Base-by-base conservation (phyloP, 2,888 invertebrate species). In the Melitaea athalia region DNA sequence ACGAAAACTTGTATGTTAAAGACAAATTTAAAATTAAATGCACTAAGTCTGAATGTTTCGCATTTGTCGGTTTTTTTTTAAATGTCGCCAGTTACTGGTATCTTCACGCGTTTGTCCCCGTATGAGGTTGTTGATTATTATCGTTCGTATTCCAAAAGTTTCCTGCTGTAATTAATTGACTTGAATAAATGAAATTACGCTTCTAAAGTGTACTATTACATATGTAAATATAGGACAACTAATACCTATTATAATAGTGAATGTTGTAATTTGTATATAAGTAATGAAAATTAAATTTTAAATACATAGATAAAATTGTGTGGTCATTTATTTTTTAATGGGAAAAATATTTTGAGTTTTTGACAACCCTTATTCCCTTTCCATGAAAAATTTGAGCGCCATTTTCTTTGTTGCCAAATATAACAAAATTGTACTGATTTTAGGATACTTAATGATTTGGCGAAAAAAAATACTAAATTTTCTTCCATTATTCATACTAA, bases 261-360 rank as follows among this genome's bases (percentile, higher is more conserved):
- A 92, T 92, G 92, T 92, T 92, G 92, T 92, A 91, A 92, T 92
- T 91, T 92, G 92, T 92, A 92, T 92, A 92, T 92, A 92, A 91
- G 92, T 92, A 92, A 91, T 85, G 88, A 91, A 91, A 91, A 92
- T 91, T 92, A 92, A 92, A 92, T 92, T 92, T 92, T 91, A 92
- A 91, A 92, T 92, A 92, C 91, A 92, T 92, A 92, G 91, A 92
- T 91, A 91, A 87, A 76, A 86, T 83, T 82, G 87, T 88, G 88
- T 76, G 87, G 81, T 85, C 74, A 79, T 85, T 88, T 82, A 76
- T 80, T 83, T 79, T 74, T 78, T 38, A 69, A 45, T 45, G 45
- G 8, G 45, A 45, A 45, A 45, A 8, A 14, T 14, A 45, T 10
- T 45, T 45, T n/a, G n/a, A n/a, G n/a, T n/a, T n/a, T n/a, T n/a